These are phyloP conservation scores for Ormyrus pomaceus DNA, from an alignment of 2,888 invertebrate species.

Conservation along the genomic window DNA sequence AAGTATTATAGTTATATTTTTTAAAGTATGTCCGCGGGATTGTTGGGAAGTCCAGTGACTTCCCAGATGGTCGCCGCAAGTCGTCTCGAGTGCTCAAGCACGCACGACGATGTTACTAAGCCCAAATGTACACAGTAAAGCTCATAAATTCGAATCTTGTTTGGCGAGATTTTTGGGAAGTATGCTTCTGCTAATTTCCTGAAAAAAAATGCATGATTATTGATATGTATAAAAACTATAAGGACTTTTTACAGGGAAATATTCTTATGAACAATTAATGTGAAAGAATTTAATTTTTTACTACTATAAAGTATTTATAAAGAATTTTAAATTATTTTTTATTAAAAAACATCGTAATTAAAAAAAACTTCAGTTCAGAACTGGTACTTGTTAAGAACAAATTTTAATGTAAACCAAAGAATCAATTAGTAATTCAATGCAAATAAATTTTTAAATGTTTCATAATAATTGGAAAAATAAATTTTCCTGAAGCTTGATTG, in stretches of 20 bases:
- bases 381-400: too few species aligned
- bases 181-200: conserved; percentile 81
- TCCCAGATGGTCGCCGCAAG: conserved; percentile 89
- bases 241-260: not conserved
- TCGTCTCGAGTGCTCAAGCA: conserved; percentile 89
- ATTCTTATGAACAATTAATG: not conserved
- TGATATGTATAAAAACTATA: not conserved
- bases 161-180: conserved; percentile 81
- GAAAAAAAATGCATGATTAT: conserved; percentile 50
- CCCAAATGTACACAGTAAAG: conserved; percentile 91
- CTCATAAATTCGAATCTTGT: conserved; percentile 85
- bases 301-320: not conserved
- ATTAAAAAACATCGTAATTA: not conserved
- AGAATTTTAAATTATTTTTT: not conserved
- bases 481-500: not conserved
- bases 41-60: conserved; percentile 81
- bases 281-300: not conserved
- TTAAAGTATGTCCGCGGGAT: conserved; percentile 80
- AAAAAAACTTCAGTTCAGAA: too few species aligned
- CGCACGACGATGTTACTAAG: conserved; percentile 87
- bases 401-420: too few species aligned
- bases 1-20: conserved; percentile 39
- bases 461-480: not conserved
- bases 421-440: too few species aligned
- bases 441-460: too few species aligned